Evolutionary conservation across 2,113 vertebrate species (phyloP), one percentile per base, ranked within the genome.

Genomic region (Pluvialis apricaria): DNA sequence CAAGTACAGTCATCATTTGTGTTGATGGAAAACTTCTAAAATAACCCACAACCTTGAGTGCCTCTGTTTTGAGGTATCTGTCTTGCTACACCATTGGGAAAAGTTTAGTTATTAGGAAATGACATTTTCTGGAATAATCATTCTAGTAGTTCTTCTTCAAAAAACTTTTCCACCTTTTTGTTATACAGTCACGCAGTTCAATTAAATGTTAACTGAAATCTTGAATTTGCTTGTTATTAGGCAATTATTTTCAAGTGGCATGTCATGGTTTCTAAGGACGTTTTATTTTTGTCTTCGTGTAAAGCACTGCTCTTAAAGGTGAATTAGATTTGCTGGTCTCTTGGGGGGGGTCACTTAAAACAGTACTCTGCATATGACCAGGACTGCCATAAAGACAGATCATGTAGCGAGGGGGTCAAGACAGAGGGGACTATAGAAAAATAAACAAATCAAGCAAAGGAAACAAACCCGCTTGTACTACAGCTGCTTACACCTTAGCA

Each of bases 371-470:
- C 24, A n/a, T n/a, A 47, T n/a, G 55, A 83, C 68, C 52, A 83
- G 72, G 76, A 49, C 12, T 78, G 21, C n/a, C 9, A 10, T 36
- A 90, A 78, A 90, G 79, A 66, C 66, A 95, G 76, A 55, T 11
- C 49, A n/a, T 12, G 36, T 72, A 90, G 32, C 2, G 16, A 91
- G 55, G 13, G 40, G 88, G 55, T 86, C 79, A 88, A 90, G 85
- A 83, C 54, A 90, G 76, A 83, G 22, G 51, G 47, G 60, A 86
- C 36, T 47, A 51, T 34, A 83, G 55, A 86, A 95, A 95, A 93
- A 90, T 58, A 96, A 96, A 90, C 82, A 96, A 95, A 96, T 86
- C 76, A 93, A 86, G 29, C 17, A 94, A 92, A 92, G 65, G 60
- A 95, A 93, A 92, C 88, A 97, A 93, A 90, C 52, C 11, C 21